Conservation (phyloP, 2,888 invertebrate species). For the Lepidochrysops patricia region DNA sequence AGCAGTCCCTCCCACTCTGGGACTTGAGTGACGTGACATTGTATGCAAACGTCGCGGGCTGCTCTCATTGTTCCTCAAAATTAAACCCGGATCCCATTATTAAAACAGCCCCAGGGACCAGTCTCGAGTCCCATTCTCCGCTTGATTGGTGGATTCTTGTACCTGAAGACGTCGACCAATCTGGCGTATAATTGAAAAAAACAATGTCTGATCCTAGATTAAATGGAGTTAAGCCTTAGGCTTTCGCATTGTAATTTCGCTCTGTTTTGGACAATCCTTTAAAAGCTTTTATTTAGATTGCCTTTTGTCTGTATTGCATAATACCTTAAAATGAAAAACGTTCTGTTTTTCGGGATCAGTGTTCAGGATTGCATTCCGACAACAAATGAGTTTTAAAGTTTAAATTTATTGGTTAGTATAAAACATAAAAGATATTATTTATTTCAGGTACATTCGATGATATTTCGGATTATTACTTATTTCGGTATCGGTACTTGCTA, state of each 20-base stretch:
- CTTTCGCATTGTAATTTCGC: slow-evolving; percentile 20
- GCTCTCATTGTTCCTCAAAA: slow-evolving; percentile 65
- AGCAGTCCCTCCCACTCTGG: background rate
- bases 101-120: slow-evolving; percentile 41
- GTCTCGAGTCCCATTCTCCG: slow-evolving; percentile 49
- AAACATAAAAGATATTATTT: too few relatives aligned
- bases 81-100: slow-evolving; percentile 61
- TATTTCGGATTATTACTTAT: too few relatives aligned
- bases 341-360: background rate
- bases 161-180: slow-evolving; percentile 45
- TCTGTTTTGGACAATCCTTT: slow-evolving; percentile 11
- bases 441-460: too few relatives aligned
- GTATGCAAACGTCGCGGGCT: slow-evolving; percentile 67
- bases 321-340: background rate
- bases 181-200: slow-evolving; percentile 62
- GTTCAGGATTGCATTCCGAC: background rate
- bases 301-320: background rate
- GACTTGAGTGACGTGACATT: slow-evolving; percentile 27
- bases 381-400: too few relatives aligned
- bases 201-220: slow-evolving; percentile 45
- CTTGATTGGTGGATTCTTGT: slow-evolving; percentile 48
- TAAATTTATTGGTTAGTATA: too few relatives aligned
- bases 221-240: slow-evolving; percentile 26
- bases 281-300: slow-evolving; percentile 9
- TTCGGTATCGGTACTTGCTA: too few relatives aligned